Evolutionary conservation across 2,113 vertebrate species (phyloP).

Genomic region (Grallaria varia): DNA sequence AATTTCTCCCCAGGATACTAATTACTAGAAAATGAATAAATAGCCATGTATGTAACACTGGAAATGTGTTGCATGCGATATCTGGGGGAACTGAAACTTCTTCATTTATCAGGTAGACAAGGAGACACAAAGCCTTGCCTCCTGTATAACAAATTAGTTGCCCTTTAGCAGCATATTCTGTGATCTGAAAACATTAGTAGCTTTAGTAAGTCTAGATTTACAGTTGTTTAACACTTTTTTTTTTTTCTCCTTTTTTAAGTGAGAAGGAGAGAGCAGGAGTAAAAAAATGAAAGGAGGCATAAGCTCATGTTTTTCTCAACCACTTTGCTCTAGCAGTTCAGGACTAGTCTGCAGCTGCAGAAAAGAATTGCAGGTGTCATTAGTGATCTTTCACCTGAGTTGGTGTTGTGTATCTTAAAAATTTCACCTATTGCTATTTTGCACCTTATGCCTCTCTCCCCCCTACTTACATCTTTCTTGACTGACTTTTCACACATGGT

Average conservation of each 20-base stretch:
- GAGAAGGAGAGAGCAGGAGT: background rate
- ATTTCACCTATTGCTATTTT: background rate
- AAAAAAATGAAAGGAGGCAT: background rate
- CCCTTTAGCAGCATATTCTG: background rate
- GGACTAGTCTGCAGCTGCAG: background rate
- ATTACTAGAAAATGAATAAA: conserved; percentile 57
- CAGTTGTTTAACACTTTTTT: background rate
- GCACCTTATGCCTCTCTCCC: fast-evolving
- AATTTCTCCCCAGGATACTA: conserved; percentile 54
- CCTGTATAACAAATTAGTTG: background rate
- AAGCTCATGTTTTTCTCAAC: background rate
- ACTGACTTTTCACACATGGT: background rate
- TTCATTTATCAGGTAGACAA: background rate
- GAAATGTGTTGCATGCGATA: background rate
- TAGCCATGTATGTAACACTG: background rate
- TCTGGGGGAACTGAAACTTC: background rate
- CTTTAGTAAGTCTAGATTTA: background rate
- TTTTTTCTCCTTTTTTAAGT: background rate
- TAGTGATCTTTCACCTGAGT: background rate
- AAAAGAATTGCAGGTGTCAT: background rate
- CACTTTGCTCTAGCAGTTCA: fast-evolving
- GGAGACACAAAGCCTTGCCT: background rate
- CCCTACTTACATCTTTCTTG: background rate
- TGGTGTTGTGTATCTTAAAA: background rate
- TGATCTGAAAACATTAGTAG: background rate